Evolutionary conservation across 2,888 invertebrate genomes (phyloP), one percentile per base, ranked within the genome.

Genomic region (Erebia epiphron): DNA sequence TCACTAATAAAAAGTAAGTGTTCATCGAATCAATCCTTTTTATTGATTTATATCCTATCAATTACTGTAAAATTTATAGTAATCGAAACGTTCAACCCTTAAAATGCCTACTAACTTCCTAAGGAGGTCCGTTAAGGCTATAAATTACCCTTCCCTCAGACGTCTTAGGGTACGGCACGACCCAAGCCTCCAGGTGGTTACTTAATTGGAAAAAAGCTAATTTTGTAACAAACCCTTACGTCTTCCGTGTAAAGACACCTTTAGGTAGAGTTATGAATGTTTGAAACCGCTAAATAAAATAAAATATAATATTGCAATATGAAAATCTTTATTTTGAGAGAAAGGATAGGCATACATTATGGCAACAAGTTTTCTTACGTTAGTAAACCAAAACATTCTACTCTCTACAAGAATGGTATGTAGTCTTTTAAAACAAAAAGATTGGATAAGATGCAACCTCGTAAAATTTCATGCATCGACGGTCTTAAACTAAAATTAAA

Each of bases 141-240:
- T 77, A 77, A 76, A 76, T 76, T 73, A 75, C 46, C 73, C 58
- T 56, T 69, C 70, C 75, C 78, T 75, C 70, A 67, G 80, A 79
- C 76, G 76, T 78, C 76, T 76, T 68, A 67, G 82, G 82, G 85
- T 85, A 86, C 77, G 72, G 76, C 81, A 83, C 85, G 73, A 75
- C 80, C 10, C 56, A 41, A 14, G n/a, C 2, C 21, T 43, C 89
- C 90, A 90, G 91, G 87, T 90, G 90, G 75, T 70, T 76, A 50
- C 69, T 82, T 83, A 88, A 90, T 88, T 89, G 87, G 87, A 86
- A 84, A 89, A 88, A 86, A 85, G 83, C 75, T 80, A 86, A 87
- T 86, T 88, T 87, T 79, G 76, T 75, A 75, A 77, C 77, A 78
- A 78, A 73, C 77, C 79, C 43, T 11, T 77, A 78, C 85, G 71